These are phyloP conservation scores for Amphimallon solstitiale DNA, from an alignment of 2,888 invertebrate species.

Conservation along the genomic window DNA sequence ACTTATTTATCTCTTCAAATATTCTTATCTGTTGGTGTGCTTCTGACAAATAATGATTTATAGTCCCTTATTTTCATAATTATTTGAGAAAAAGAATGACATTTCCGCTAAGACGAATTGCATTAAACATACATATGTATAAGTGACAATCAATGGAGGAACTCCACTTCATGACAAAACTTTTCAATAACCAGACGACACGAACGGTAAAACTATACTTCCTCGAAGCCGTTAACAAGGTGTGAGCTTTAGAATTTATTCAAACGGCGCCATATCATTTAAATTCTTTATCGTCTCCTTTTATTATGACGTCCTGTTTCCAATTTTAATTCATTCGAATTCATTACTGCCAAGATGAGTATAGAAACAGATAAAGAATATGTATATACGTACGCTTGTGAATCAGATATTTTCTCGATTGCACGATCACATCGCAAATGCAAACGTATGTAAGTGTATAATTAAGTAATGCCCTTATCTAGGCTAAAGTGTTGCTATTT, in stretches of 20 bases:
- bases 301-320: constrained; percentile 38
- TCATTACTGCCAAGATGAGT: constrained; percentile 18
- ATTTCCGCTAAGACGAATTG: constrained; percentile 5
- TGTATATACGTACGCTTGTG: background rate
- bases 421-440: background rate
- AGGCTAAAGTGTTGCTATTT: constrained; percentile 1
- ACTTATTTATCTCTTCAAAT: too few relatives aligned
- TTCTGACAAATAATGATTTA: too few relatives aligned
- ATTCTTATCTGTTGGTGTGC: too few relatives aligned
- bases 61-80: too few relatives aligned
- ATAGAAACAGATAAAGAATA: constrained; percentile 12
- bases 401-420: background rate
- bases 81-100: constrained; percentile 5
- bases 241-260: constrained; percentile 32
- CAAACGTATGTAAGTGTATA: background rate
- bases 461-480: constrained; percentile 15
- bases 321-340: constrained; percentile 28
- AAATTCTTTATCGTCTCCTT: constrained; percentile 35
- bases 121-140: constrained; percentile 3
- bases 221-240: constrained; percentile 33
- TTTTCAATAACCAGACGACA: constrained; percentile 7
- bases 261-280: constrained; percentile 34
- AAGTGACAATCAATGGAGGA: constrained; percentile 4
- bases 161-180: constrained; percentile 25
- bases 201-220: constrained; percentile 34